Percentiles rank a stretch among this genome's conserved stretches.
Evolutionary conservation across 2,113 vertebrate genomes (phyloP).

Genomic region (Rhagologus leucostigma): DNA sequence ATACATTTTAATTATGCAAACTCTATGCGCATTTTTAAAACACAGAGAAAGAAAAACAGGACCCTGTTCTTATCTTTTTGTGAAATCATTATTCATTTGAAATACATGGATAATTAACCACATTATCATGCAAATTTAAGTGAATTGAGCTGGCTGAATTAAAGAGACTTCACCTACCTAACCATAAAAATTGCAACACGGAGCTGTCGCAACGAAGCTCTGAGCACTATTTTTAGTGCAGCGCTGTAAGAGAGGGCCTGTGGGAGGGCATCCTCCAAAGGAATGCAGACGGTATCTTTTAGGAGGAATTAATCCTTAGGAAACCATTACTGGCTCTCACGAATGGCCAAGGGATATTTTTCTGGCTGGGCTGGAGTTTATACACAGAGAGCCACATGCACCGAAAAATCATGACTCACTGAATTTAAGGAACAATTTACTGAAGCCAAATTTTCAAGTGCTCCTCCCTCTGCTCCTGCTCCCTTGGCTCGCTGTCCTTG

Average conservation of each 20-base stretch:
- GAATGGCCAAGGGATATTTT: not conserved
- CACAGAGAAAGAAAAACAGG: not conserved
- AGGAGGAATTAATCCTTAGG: slow-evolving; percentile 21
- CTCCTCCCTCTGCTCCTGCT: not conserved
- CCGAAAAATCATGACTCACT: not conserved
- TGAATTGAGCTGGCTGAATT: slow-evolving; percentile 20
- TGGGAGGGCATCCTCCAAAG: slow-evolving; percentile 33
- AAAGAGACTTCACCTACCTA: slow-evolving; percentile 39
- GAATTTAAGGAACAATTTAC: not conserved
- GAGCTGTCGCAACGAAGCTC: not conserved
- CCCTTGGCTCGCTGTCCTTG: not conserved
- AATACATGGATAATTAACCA: slow-evolving; percentile 48
- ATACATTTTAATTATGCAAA: slow-evolving; percentile 34
- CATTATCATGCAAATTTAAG: slow-evolving; percentile 55
- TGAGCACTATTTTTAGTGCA: slow-evolving; percentile 36
- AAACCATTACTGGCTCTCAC: slow-evolving; percentile 1
- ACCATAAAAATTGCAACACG: not conserved
- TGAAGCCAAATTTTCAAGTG: not conserved
- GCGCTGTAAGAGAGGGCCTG: not conserved
- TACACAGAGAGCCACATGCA: not conserved
- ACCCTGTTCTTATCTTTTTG: slow-evolving; percentile 20
- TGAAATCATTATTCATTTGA: slow-evolving; percentile 34
- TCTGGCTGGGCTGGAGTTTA: not conserved
- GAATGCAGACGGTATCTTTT: not conserved
- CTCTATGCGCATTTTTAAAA: slow-evolving; percentile 4